phyloP scores from a whole-genome alignment of 2,888 invertebrate genomes.

The Balanococcus diminutus region DNA sequence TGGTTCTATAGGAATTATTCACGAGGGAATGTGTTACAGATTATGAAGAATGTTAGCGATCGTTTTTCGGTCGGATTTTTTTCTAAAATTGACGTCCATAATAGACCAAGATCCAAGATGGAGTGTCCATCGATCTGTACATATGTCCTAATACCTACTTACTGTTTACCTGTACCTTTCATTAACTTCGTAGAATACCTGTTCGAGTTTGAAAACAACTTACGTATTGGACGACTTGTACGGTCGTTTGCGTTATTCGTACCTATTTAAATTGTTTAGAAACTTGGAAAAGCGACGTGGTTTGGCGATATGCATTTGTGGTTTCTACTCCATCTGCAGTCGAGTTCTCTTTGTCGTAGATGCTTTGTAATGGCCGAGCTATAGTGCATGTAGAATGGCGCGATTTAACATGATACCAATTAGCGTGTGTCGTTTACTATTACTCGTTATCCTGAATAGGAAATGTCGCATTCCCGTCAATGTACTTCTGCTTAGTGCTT shows the following conservation, averaged over 20 bases:
- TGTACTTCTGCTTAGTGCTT: too few species aligned
- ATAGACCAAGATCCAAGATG: too few species aligned
- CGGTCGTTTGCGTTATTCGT: too few species aligned
- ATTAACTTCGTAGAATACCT: neutral
- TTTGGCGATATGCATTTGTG: constrained; percentile 11
- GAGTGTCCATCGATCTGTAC: too few species aligned
- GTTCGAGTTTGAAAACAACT: neutral
- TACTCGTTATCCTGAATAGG: constrained; percentile 38
- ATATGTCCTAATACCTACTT: too few species aligned
- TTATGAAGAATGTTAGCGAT: too few species aligned
- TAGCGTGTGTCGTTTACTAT: constrained; percentile 42
- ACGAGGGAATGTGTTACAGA: too few species aligned
- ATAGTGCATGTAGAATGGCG: constrained; percentile 17
- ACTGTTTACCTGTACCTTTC: too few species aligned
- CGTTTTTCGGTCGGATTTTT: too few species aligned
- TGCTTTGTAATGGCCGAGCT: neutral
- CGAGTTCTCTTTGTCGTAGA: neutral
- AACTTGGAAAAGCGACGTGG: neutral
- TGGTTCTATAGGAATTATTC: too few species aligned
- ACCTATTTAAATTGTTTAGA: neutral
- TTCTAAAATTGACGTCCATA: too few species aligned
- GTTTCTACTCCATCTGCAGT: neutral
- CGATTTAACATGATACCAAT: constrained; percentile 50
- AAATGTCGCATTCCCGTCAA: constrained; percentile 37
- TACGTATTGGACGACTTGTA: neutral